These are phyloP conservation scores for Saccopteryx bilineata DNA, from an alignment of 2,113 vertebrate genomes.

Conservation along the genomic window DNA sequence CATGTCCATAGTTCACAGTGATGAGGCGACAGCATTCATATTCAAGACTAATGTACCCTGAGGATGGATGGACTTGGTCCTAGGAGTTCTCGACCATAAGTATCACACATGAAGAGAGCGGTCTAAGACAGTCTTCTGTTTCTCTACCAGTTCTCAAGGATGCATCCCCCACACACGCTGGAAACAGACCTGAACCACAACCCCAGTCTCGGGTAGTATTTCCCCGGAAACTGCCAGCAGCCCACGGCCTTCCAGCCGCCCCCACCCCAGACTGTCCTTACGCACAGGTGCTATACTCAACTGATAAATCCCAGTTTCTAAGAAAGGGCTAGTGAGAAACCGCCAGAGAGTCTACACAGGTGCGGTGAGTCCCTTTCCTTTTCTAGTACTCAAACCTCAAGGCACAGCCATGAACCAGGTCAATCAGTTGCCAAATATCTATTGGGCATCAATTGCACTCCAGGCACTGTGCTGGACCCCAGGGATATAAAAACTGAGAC, in stretches of 20 bases:
- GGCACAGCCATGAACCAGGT: slow-evolving; percentile 24
- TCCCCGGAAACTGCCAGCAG: neutral
- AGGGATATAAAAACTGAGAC: slow-evolving; percentile 1
- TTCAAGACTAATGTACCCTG: neutral
- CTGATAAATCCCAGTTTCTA: neutral
- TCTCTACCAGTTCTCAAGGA: neutral
- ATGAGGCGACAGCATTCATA: neutral
- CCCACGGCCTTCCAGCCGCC: neutral
- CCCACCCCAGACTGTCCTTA: neutral
- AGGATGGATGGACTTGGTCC: neutral
- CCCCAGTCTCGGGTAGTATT: rapidly evolving
- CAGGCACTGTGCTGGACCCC: neutral
- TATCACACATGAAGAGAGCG: neutral
- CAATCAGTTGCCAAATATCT: slow-evolving; percentile 54
- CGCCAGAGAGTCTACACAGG: neutral
- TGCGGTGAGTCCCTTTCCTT: neutral
- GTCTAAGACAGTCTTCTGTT: neutral
- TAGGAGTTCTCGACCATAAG: neutral
- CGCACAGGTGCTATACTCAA: neutral
- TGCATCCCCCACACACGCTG: too few relatives aligned
- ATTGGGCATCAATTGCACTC: neutral
- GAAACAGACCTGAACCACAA: neutral
- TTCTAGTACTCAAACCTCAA: slow-evolving; percentile 12
- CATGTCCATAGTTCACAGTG: neutral
- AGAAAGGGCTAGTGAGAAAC: neutral